Base-by-base conservation (phyloP, 2,888 invertebrate genomes). In the Pheosia tremula region DNA sequence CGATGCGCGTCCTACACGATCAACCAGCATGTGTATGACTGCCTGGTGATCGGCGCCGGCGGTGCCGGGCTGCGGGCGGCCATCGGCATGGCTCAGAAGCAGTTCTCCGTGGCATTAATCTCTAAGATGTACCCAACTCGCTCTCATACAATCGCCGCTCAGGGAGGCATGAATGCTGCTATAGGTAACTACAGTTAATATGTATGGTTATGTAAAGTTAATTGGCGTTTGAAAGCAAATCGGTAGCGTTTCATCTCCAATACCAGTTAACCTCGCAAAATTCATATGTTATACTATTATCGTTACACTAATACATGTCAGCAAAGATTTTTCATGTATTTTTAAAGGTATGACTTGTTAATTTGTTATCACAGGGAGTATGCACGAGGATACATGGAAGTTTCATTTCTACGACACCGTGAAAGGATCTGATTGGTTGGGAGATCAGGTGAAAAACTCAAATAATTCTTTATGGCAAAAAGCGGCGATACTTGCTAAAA, bases 351-450 rank as follows among this genome's bases (percentile, higher is more conserved):
- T 10, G 3, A 45, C 10, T 45, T 45, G 4, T 47, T 24, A 24
- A 4, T 50, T 13, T 50, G 50, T 10, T 56, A 39, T 66, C 68
- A 24, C 72, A 95, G 95, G 95, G 38, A 96, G 95, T 77, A 98
- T 99, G 97, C 98, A 98, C 80, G 96, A 96, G n/a, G 98, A 99
- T 81, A 96, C 97, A 78, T 99, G 99, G 99, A 96, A 96, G 63
- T 99, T 97, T 95, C 99, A 99, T 85, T 99, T 98, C 96, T 99
- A 98, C 84, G 99, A 99, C 83, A 99, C 99, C 0, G 97, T 99
- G 5, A 99, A 99, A 89, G 99, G 99, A 13, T 99, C 99, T 37
- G 99, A 99, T 94, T 99, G 99, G 99, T 94, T 99, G 11, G 99
- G 99, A 41, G 99, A 99, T 87, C 98, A 97, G 90, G 94, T 93